Evolutionary conservation across 2,888 invertebrate genomes (phyloP).

Genomic region (Athalia rosae): DNA sequence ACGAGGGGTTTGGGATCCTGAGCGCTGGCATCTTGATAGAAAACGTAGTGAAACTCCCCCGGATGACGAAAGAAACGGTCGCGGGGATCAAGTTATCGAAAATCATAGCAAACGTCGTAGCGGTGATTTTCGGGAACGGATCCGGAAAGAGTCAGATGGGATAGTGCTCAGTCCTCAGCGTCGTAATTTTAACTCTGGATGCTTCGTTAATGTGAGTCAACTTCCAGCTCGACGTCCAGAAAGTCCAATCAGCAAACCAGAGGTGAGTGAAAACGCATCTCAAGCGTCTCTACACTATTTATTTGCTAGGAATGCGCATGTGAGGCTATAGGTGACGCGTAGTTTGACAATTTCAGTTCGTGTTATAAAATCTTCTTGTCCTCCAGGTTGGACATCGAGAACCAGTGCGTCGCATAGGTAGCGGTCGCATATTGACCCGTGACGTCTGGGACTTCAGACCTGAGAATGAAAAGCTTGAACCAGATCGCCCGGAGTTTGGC

Average conservation of each 20-base stretch:
- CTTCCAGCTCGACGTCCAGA: slow-evolving; percentile 67
- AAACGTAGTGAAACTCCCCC: slow-evolving; percentile 79
- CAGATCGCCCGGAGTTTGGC: slow-evolving; percentile 67
- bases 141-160: slow-evolving; percentile 88
- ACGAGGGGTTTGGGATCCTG: slow-evolving; percentile 75
- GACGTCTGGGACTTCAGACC: slow-evolving; percentile 78
- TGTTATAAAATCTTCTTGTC: neutral
- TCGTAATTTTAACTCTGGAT: slow-evolving; percentile 90
- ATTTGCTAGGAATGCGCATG: too few species aligned
- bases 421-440: slow-evolving; percentile 86
- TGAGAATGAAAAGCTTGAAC: slow-evolving; percentile 69
- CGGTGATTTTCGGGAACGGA: slow-evolving; percentile 83
- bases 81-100: slow-evolving; percentile 71
- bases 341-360: too few species aligned
- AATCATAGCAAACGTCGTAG: slow-evolving; percentile 75
- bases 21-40: slow-evolving; percentile 76
- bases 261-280: slow-evolving; percentile 57
- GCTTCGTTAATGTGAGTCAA: slow-evolving; percentile 79
- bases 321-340: too few species aligned
- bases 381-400: slow-evolving; percentile 70
- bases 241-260: slow-evolving; percentile 71
- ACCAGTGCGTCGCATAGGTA: slow-evolving; percentile 83
- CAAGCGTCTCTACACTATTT: too few species aligned
- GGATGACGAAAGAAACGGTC: slow-evolving; percentile 77
- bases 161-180: slow-evolving; percentile 91